Evolutionary conservation across 2,113 vertebrate species (phyloP), one percentile per base, ranked within the genome.

Genomic region (Phaetusa simplex): DNA sequence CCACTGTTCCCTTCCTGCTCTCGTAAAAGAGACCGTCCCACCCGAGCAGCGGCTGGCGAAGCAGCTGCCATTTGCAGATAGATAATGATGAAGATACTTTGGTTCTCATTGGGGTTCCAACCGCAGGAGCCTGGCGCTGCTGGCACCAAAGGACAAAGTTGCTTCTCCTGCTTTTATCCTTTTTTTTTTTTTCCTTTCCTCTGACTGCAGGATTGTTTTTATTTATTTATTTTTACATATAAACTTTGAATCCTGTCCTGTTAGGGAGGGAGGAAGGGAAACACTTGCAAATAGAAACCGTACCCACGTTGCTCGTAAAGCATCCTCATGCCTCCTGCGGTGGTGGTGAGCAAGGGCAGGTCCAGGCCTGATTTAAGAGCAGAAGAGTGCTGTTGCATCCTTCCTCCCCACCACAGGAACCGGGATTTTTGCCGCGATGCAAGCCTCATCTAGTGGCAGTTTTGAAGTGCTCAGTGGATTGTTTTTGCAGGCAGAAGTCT

Each of bases 1-100:
- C 94, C 86, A 90, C 94, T 67, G 92, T 92, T 97, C 96, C 82
- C 72, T 82, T 43, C 91, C 90, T 42, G 80, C 96, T 76, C 95
- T 53, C 4, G 3, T 59, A n/a, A 78, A 66, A 90, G 74, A 43
- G 79, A 0, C 85, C 0, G 2, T 66, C 95, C 96, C 1, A 1
- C 82, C 90, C n/a, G 2, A 92, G 92, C 92, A 62, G 93, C 2
- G 86, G 40, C 92, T 90, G 96, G n/a, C 15, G 18, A 11, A 58
- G 90, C 92, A 67, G 90, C 82, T 90, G 96, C 93, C 59, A 11
- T 64, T 95, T 78, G 22, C 90, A 81, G 88, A 59, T 42, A 19
- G 21, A 84, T 64, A 84, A 92, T 79, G 90, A 91, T 49, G 92
- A 43, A 86, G 92, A 88, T 56, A 32, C 88, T 96, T 92, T 12